Conservation (phyloP, 2,797 vertebrate species). For the Meda fulgida region DNA sequence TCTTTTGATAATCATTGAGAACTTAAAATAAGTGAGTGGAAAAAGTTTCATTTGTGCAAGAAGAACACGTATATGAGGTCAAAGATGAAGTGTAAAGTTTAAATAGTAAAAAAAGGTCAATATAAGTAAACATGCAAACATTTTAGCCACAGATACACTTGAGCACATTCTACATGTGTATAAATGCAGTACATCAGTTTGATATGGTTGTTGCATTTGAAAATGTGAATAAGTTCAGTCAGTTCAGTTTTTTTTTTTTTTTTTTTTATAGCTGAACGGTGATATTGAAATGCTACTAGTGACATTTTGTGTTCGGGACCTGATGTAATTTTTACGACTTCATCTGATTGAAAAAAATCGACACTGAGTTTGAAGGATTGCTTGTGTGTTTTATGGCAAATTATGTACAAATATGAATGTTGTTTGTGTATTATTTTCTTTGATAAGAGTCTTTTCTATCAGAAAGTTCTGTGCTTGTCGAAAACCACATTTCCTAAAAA, state of each 20-base stretch:
- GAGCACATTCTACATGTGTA: constrained; percentile 22
- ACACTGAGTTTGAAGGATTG: constrained; percentile 60
- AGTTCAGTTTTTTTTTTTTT: constrained; percentile 68
- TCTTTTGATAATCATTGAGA: constrained; percentile 56
- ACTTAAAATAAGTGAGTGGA: constrained; percentile 33
- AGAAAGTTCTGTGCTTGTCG: constrained; percentile 75
- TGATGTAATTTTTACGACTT: constrained; percentile 61
- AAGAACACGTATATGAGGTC: constrained; percentile 33
- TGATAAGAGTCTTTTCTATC: constrained; percentile 72
- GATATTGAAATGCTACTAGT: constrained; percentile 40
- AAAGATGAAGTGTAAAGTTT: constrained; percentile 24
- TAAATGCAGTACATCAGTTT: constrained; percentile 58
- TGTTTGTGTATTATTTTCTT: constrained; percentile 56
- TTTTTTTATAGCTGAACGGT: constrained; percentile 53
- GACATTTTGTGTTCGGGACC: constrained; percentile 41
- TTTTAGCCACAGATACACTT: constrained; percentile 26
- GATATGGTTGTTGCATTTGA: constrained; percentile 78
- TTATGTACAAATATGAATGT: constrained; percentile 73
- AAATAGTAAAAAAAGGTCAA: constrained; percentile 39
- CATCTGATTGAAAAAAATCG: constrained; percentile 67
- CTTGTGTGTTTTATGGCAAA: constrained; percentile 67
- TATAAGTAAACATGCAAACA: constrained; percentile 26
- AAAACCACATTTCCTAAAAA: constrained; percentile 72
- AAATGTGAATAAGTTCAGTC: constrained; percentile 81
- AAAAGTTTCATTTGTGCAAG: constrained; percentile 21